Evolutionary conservation across 2,113 vertebrate species (phyloP).

Genomic region (Carlito syrichta): DNA sequence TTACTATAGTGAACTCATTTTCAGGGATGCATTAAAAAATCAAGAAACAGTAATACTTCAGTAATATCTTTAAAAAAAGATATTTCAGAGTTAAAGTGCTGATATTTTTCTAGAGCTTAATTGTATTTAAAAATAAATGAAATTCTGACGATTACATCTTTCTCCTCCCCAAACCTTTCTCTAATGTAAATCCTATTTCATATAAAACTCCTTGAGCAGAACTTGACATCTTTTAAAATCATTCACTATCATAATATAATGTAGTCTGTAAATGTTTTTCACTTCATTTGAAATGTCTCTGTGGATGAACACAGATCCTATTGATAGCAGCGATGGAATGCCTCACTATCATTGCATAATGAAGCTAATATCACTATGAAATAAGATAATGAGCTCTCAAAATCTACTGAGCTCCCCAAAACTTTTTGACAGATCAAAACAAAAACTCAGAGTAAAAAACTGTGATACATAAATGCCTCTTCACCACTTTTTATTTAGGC

Average conservation of each 20-base stretch:
- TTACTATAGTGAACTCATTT: slow-evolving; percentile 41
- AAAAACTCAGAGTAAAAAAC: slow-evolving; percentile 45
- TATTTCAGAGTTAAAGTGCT: slow-evolving; percentile 36
- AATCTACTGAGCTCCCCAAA: neutral
- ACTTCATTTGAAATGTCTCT: slow-evolving; percentile 42
- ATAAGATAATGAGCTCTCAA: slow-evolving; percentile 31
- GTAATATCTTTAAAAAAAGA: slow-evolving; percentile 37
- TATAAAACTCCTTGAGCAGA: slow-evolving; percentile 61
- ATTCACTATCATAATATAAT: slow-evolving; percentile 51
- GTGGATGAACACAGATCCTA: slow-evolving; percentile 48
- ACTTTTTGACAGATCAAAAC: slow-evolving; percentile 37
- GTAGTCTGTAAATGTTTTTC: slow-evolving; percentile 53
- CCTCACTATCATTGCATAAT: neutral
- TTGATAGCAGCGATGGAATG: neutral
- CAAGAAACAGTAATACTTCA: slow-evolving; percentile 11
- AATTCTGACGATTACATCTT: slow-evolving; percentile 49
- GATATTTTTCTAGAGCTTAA: slow-evolving; percentile 43
- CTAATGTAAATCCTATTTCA: slow-evolving; percentile 52
- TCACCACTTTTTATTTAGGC: neutral
- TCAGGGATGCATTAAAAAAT: slow-evolving; percentile 22
- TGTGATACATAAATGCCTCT: neutral
- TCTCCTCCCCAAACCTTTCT: slow-evolving; percentile 32
- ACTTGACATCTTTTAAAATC: slow-evolving; percentile 61
- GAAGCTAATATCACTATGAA: slow-evolving; percentile 23
- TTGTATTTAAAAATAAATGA: slow-evolving; percentile 66